These are phyloP conservation scores for Lepisosteus oculatus DNA, from an alignment of 2,113 vertebrate genomes.

Conservation along the genomic window DNA sequence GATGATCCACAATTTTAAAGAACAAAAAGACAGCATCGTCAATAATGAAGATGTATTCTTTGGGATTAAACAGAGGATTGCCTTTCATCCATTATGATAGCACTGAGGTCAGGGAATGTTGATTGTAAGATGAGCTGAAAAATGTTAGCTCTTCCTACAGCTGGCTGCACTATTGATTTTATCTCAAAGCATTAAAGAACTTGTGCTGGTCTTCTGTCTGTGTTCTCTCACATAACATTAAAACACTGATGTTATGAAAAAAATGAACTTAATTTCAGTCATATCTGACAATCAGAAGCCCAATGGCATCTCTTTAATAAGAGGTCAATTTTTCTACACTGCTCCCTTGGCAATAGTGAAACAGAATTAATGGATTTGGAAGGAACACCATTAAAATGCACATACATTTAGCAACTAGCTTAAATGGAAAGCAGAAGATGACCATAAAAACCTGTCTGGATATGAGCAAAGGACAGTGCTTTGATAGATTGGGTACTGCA, in stretches of 20 bases:
- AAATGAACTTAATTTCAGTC: too few relatives aligned
- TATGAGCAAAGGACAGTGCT: not conserved
- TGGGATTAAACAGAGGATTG: conserved; percentile 35
- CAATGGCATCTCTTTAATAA: too few relatives aligned
- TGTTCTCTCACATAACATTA: too few relatives aligned
- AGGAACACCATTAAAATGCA: not conserved
- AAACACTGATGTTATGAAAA: too few relatives aligned
- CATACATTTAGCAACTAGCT: not conserved
- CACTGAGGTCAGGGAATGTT: conserved; percentile 34
- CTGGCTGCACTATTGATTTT: conserved; percentile 23
- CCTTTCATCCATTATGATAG: conserved; percentile 41
- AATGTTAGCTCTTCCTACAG: not conserved
- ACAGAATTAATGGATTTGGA: not conserved
- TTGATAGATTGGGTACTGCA: not conserved
- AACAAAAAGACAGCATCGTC: not conserved
- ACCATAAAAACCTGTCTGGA: not conserved
- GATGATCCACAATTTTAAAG: too few relatives aligned
- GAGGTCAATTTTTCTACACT: not conserved
- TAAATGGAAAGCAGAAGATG: not conserved
- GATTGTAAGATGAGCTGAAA: conserved; percentile 30
- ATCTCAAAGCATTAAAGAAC: conserved; percentile 25
- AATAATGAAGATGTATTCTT: conserved; percentile 39
- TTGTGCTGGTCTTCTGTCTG: conserved; percentile 7
- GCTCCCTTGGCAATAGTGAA: not conserved
- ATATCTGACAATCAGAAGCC: too few relatives aligned